These are phyloP conservation scores for Sminthurides aquaticus DNA, from an alignment of 2,888 invertebrate genomes.

Conservation along the genomic window DNA sequence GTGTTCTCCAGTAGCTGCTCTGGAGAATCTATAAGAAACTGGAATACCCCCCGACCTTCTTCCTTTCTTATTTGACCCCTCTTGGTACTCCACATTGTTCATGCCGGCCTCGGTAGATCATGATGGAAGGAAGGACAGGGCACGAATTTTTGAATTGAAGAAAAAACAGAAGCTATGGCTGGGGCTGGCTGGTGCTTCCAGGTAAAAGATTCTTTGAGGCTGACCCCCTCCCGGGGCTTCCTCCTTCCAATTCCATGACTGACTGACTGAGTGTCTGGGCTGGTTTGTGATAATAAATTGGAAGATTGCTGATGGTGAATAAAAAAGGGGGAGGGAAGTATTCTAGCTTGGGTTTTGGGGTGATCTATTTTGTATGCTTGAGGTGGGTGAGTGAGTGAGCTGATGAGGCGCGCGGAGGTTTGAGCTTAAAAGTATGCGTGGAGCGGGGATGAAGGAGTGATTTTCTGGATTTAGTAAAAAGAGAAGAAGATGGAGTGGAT, in stretches of 20 bases:
- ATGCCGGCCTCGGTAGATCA: no score
- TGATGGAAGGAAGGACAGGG: no score
- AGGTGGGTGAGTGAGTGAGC: conserved; percentile 34
- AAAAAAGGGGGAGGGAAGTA: not conserved
- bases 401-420: conserved; percentile 10
- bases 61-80: no score
- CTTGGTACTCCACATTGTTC: no score
- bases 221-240: not conserved
- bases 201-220: no score
- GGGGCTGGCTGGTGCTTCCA: no score
- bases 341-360: no score
- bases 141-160: no score
- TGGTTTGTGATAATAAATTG: conserved; percentile 2
- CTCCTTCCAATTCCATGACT: not conserved
- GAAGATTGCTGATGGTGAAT: not conserved
- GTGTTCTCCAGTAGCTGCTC: no score
- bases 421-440: not conserved
- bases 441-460: conserved; percentile 5
- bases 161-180: no score
- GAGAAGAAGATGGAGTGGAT: conserved; percentile 10
- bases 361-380: conserved; percentile 44
- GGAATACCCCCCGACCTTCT: no score
- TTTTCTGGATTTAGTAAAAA: conserved; percentile 19
- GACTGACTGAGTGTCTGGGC: not conserved
- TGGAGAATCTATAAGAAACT: no score